Evolutionary conservation across 2,888 invertebrate genomes (phyloP).

Genomic region (Clivina fossor): DNA sequence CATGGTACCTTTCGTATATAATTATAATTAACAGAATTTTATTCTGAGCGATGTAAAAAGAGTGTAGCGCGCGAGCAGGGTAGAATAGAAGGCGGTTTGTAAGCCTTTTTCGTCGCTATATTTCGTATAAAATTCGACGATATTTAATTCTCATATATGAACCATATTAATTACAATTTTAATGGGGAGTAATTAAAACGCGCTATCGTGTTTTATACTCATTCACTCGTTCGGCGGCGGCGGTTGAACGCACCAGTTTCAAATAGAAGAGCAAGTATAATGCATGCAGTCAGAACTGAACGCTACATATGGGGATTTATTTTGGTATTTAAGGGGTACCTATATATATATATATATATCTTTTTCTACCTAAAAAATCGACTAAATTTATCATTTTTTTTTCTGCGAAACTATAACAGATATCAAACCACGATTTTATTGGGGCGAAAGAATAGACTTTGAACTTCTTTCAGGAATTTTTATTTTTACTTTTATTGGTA

Average conservation of each 20-base stretch:
- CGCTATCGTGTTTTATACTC: constrained; percentile 34
- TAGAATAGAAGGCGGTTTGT: no score
- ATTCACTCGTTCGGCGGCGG: no score
- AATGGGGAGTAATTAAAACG: constrained; percentile 44
- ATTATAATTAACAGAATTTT: constrained; percentile 34
- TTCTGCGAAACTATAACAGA: no score
- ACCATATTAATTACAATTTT: constrained; percentile 44
- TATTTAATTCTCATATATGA: constrained; percentile 44
- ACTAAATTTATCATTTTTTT: not conserved
- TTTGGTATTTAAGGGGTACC: not conserved
- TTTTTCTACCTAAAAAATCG: not conserved
- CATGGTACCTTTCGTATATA: constrained; percentile 5
- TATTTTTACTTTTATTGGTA: no score
- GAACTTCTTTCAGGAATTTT: no score
- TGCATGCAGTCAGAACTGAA: no score
- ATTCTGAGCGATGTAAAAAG: constrained; percentile 7
- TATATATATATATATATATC: not conserved
- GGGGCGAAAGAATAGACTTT: no score
- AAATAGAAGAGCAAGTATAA: constrained; percentile 25
- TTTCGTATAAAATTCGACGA: constrained; percentile 37
- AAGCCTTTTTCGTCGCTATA: constrained; percentile 13
- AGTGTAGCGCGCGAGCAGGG: not conserved
- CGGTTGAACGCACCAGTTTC: no score
- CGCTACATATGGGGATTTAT: constrained; percentile 22
- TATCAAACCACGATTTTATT: no score